A percentile compares a stretch with the other conserved stretches of the same genome.
phyloP scores from a whole-genome alignment of 1,140 invertebrate species.

The Vanessa atalanta region DNA sequence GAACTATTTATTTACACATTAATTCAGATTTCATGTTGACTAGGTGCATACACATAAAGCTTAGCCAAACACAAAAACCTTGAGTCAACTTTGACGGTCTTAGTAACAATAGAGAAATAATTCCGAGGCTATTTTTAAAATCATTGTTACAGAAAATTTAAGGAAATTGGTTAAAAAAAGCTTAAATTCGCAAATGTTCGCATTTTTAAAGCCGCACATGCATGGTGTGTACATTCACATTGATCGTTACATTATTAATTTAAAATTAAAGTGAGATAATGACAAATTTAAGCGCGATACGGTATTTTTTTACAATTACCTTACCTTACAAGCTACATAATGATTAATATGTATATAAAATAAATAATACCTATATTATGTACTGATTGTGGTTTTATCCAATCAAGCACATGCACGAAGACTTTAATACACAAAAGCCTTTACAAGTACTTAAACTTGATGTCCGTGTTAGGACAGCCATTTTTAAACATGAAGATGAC shows the following conservation, averaged over 20 bases:
- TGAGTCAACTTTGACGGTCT: slow-evolving; percentile 5
- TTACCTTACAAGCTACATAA: slow-evolving; percentile 64
- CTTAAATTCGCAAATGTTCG: slow-evolving; percentile 55
- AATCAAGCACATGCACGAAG: slow-evolving; percentile 68
- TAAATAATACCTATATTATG: slow-evolving; percentile 65
- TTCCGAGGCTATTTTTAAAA: slow-evolving; percentile 1
- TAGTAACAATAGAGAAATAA: too few relatives aligned
- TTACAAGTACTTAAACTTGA: slow-evolving; percentile 68
- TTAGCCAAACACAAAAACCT: slow-evolving; percentile 47
- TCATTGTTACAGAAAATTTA: slow-evolving; percentile 34
- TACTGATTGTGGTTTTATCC: slow-evolving; percentile 49
- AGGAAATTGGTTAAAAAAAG: slow-evolving; percentile 62
- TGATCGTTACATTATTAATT: slow-evolving; percentile 17
- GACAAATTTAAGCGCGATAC: slow-evolving; percentile 26
- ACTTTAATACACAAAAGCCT: slow-evolving; percentile 77
- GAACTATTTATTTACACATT: slow-evolving; percentile 74
- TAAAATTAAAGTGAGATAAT: slow-evolving; percentile 6
- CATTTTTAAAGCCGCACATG: slow-evolving; percentile 59
- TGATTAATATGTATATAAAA: slow-evolving; percentile 55
- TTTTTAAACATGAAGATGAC: slow-evolving; percentile 17
- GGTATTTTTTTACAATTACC: slow-evolving; percentile 47
- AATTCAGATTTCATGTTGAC: slow-evolving; percentile 66
- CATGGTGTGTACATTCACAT: slow-evolving; percentile 29
- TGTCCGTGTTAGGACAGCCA: slow-evolving; percentile 34
- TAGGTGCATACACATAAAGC: slow-evolving; percentile 61